These are phyloP conservation scores for Anableps anableps DNA, from an alignment of 2,797 vertebrate species.

Conservation along the genomic window DNA sequence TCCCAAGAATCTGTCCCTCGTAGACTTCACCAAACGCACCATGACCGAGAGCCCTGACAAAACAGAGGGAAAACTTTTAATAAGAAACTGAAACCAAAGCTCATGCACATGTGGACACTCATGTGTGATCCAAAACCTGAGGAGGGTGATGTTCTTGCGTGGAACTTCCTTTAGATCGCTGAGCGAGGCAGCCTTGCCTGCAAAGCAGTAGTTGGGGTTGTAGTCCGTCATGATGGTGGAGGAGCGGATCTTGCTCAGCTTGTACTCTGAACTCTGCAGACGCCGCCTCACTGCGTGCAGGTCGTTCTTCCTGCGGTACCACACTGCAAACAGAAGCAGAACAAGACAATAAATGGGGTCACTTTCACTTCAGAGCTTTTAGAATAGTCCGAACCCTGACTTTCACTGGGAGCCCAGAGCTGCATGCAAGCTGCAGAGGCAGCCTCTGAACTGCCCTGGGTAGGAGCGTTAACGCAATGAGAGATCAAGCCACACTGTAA, in stretches of 20 bases:
- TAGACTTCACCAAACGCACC: constrained; percentile 94
- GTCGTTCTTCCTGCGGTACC: constrained; percentile 89
- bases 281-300: constrained; percentile 84
- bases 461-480: constrained; percentile 76
- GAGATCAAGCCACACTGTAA: constrained; percentile 41
- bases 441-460: constrained; percentile 40
- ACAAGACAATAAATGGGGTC: constrained; percentile 1
- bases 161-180: constrained; percentile 91
- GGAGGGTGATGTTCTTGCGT: constrained; percentile 90
- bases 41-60: constrained; percentile 88
- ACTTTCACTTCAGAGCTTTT: constrained; percentile 12
- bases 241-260: constrained; percentile 91
- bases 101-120: neutral
- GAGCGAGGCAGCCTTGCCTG: constrained; percentile 84
- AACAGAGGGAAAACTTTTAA: neutral
- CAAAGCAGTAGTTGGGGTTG: constrained; percentile 94
- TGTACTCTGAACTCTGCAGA: constrained; percentile 89
- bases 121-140: constrained; percentile 77
- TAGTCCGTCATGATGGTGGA: constrained; percentile 94
- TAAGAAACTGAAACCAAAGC: neutral
- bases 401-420: constrained; percentile 26
- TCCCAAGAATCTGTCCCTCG: constrained; percentile 89
- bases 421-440: constrained; percentile 26
- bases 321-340: constrained; percentile 78
- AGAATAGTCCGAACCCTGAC: constrained; percentile 17